Evolutionary conservation across 2,113 vertebrate species (phyloP), one percentile per base, ranked within the genome.

Genomic region (Gadus chalcogrammus): DNA sequence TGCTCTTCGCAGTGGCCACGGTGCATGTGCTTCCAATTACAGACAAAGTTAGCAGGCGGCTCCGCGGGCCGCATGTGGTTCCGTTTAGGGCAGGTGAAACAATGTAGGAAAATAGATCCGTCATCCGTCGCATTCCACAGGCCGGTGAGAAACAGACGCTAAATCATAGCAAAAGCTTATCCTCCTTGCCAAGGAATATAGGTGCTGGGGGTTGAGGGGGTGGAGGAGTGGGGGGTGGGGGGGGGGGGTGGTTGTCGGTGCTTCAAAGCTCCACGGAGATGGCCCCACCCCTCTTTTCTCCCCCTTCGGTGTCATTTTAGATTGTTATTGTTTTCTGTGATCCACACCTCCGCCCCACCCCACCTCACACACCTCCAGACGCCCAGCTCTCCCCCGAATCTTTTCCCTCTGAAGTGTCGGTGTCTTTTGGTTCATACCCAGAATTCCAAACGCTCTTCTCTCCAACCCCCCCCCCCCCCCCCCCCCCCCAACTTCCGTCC

Each of bases 31-130:
- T 92, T 92, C 85, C 86, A 87, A 93, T 93, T 90, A 92, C 64
- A 80, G 82, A 85, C 85, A 82, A 86, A 89, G 67, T 48, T 11
- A 48, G 42, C 6, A 89, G 83, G 84, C 77, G 75, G 82, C 82
- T 73, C 80, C 81, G 42, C 42, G 82, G 70, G 62, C 82, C 71
- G 80, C 85, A 87, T 91, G 83, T 93, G 90, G 88, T 91, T 92
- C 88, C 79, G 80, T 88, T 92, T 92, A 91, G 83, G 91, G 84
- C 89, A 89, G 87, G 89, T 91, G 89, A 93, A 93, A 92, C 92
- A 93, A 93, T 93, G 90, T 85, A 87, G 92, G 91, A 93, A 92
- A 93, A 91, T 90, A 91, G 91, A 90, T 89, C 86, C 87, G 85
- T 91, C 87, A 90, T 90, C 58, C 73, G 70, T 76, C 76, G 85